Percentiles rank a stretch among this genome's conserved stretches.
Evolutionary conservation across 2,888 invertebrate genomes (phyloP).

Genomic region (Aspidapion aeneum): DNA sequence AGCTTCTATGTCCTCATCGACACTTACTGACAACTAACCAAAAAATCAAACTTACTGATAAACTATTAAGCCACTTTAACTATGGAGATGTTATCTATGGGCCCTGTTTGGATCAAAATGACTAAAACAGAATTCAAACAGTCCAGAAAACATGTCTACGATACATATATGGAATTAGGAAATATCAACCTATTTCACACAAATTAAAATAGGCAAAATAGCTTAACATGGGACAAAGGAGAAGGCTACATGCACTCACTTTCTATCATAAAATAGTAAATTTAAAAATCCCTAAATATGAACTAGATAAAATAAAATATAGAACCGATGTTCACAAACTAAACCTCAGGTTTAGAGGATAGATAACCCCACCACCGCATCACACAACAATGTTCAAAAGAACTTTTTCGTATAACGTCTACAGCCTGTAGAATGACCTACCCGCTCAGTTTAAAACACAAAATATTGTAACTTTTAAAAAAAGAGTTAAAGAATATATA

Average conservation of each 20-base stretch:
- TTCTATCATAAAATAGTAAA: not conserved
- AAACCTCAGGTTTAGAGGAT: not conserved
- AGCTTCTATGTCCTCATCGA: too few relatives aligned
- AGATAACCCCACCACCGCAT: too few relatives aligned
- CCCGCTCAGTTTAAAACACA: not conserved
- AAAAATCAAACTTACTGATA: not conserved
- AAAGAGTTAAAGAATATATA: too few relatives aligned
- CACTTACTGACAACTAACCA: too few relatives aligned
- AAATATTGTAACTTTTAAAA: too few relatives aligned
- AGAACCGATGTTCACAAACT: not conserved
- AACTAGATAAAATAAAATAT: not conserved
- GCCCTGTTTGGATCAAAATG: not conserved
- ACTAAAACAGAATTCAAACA: not conserved
- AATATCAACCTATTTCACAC: not conserved
- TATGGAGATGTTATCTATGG: not conserved
- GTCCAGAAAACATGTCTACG: not conserved
- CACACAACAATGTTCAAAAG: not conserved
- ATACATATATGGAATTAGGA: not conserved
- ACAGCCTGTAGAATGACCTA: not conserved
- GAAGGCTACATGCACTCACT: not conserved
- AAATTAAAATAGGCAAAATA: not conserved
- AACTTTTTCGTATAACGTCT: not conserved
- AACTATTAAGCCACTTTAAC: not conserved
- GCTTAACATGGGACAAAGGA: not conserved
- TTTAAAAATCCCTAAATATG: not conserved